These are phyloP conservation scores for Leptodactylus fuscus DNA, from an alignment of 2,113 vertebrate species.

Conservation along the genomic window DNA sequence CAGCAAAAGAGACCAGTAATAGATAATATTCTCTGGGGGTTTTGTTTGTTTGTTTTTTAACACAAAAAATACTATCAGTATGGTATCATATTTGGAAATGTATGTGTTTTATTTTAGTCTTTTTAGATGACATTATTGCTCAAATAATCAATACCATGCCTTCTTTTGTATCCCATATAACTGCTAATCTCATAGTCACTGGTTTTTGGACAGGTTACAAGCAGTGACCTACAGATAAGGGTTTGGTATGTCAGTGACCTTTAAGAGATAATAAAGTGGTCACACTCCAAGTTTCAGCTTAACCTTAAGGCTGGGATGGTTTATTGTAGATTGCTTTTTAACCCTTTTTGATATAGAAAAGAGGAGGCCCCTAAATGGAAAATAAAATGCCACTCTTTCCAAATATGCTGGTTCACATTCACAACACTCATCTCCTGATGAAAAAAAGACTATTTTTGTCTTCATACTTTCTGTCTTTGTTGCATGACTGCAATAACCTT, in stretches of 20 bases:
- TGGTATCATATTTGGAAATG: too few species aligned
- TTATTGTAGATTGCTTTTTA: neutral
- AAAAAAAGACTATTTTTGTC: neutral
- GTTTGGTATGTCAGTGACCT: constrained; percentile 9
- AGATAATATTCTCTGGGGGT: too few species aligned
- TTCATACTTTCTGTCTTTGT: too few species aligned
- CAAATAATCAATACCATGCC: neutral
- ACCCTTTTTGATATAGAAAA: neutral
- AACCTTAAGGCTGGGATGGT: neutral
- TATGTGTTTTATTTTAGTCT: too few species aligned
- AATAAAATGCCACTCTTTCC: neutral
- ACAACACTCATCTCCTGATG: neutral
- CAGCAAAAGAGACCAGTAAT: too few species aligned
- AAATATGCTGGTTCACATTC: neutral
- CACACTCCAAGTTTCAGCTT: constrained; percentile 13
- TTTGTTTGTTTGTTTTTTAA: too few species aligned
- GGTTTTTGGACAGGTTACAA: neutral
- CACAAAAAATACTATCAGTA: too few species aligned
- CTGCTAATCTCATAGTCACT: neutral
- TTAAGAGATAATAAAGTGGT: constrained; percentile 28
- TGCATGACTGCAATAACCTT: too few species aligned
- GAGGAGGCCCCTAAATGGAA: neutral
- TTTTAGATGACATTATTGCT: neutral
- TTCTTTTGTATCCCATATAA: neutral
- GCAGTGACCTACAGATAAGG: neutral